A percentile compares a stretch with the other conserved stretches of the same genome.
Evolutionary conservation across 2,113 vertebrate genomes (phyloP).

Genomic region (Cebus imitator): DNA sequence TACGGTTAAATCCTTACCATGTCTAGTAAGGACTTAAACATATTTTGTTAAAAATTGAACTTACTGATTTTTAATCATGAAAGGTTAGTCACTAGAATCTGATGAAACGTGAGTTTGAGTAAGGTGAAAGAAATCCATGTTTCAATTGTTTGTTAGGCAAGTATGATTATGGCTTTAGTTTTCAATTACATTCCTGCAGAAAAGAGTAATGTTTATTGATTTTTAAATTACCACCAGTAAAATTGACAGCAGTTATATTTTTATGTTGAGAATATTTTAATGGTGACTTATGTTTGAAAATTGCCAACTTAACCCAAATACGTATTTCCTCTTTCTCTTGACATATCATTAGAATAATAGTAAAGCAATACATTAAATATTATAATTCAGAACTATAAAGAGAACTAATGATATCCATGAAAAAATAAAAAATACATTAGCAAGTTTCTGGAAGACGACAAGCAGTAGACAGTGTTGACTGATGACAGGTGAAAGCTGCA

Average conservation of each 20-base stretch:
- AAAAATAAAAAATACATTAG: not conserved
- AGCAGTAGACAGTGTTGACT: not conserved
- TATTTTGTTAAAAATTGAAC: not conserved
- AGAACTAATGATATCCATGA: not conserved
- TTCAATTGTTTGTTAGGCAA: not conserved
- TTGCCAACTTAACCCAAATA: not conserved
- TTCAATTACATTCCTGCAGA: not conserved
- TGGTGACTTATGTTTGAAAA: slow-evolving; percentile 30
- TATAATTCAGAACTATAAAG: not conserved
- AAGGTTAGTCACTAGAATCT: slow-evolving; percentile 13
- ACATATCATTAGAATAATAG: not conserved
- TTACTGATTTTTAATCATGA: slow-evolving; percentile 35
- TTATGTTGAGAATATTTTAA: not conserved
- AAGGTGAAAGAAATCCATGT: not conserved
- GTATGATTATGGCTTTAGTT: not conserved
- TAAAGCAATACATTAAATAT: not conserved
- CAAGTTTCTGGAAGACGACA: not conserved
- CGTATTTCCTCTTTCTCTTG: not conserved
- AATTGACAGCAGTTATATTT: slow-evolving; percentile 32
- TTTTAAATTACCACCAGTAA: slow-evolving; percentile 33
- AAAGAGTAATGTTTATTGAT: slow-evolving; percentile 24
- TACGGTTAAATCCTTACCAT: not conserved
- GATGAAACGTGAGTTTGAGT: not conserved
- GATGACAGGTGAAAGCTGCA: not conserved
- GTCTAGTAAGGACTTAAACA: not conserved